Evolutionary conservation across 2,113 vertebrate species (phyloP).

Genomic region (Anolis carolinensis): DNA sequence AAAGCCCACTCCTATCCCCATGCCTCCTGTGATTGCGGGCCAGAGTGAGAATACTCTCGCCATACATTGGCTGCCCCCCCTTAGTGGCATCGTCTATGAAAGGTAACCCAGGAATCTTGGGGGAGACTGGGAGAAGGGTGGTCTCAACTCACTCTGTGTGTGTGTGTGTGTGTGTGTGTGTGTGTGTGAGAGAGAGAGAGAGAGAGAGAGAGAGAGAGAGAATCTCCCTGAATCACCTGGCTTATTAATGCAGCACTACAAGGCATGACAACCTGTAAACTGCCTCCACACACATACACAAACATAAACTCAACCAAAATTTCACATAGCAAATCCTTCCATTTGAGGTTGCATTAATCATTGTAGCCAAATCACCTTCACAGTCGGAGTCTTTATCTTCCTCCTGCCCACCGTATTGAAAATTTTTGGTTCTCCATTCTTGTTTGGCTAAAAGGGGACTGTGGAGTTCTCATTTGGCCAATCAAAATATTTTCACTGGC

Average conservation of each 20-base stretch:
- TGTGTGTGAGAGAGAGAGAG: too few relatives aligned
- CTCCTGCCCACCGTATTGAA: not conserved
- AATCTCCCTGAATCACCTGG: not conserved
- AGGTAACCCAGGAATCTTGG: constrained; percentile 73
- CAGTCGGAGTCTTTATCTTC: not conserved
- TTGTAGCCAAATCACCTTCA: not conserved
- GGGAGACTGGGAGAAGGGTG: not conserved
- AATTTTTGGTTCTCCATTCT: not conserved
- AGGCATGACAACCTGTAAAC: not conserved
- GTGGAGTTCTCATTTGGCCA: not conserved
- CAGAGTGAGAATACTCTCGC: constrained; percentile 85
- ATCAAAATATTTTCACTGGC: not conserved
- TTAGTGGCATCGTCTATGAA: constrained; percentile 86
- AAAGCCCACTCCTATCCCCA: constrained; percentile 83
- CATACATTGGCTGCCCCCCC: constrained; percentile 89
- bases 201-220: not conserved
- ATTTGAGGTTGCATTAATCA: not conserved
- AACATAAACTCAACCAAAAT: not conserved
- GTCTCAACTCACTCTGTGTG: not conserved
- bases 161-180: not conserved
- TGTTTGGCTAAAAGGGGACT: not conserved
- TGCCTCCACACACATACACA: not conserved
- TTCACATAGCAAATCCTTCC: not conserved
- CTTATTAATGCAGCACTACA: not conserved
- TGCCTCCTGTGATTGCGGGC: constrained; percentile 84